These are phyloP conservation scores for Achlya flavicornis DNA, from an alignment of 2,888 invertebrate species.

Conservation along the genomic window DNA sequence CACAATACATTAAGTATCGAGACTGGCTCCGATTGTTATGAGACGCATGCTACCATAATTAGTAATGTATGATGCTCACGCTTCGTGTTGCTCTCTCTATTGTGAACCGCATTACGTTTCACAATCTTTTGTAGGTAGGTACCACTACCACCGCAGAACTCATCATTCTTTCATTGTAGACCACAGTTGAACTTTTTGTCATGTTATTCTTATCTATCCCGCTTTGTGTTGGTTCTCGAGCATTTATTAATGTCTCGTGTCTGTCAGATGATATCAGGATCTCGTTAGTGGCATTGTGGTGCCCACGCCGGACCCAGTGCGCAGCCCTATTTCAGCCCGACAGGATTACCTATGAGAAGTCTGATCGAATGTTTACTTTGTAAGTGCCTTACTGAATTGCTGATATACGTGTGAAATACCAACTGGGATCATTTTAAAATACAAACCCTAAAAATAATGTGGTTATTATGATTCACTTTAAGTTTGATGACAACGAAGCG, in stretches of 20 bases:
- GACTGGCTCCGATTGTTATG: constrained; percentile 42
- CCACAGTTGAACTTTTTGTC: constrained; percentile 61
- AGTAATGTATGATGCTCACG: constrained; percentile 72
- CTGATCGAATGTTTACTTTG: constrained; percentile 55
- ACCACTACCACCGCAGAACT: constrained; percentile 50
- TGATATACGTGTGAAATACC: constrained; percentile 46
- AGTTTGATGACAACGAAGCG: constrained; percentile 50
- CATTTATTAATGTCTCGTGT: constrained; percentile 71
- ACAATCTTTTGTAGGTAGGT: constrained; percentile 66
- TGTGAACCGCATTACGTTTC: constrained; percentile 73
- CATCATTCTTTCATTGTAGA: constrained; percentile 64
- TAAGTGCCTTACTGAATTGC: constrained; percentile 38
- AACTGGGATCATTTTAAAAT: not conserved
- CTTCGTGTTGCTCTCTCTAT: constrained; percentile 73
- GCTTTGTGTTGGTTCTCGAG: constrained; percentile 58
- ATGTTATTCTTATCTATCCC: constrained; percentile 57
- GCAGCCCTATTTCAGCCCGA: constrained; percentile 63
- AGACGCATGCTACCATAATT: constrained; percentile 62
- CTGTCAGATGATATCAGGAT: constrained; percentile 73
- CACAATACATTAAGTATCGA: constrained; percentile 26
- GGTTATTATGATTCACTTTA: constrained; percentile 1
- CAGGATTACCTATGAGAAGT: constrained; percentile 65
- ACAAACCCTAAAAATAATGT: constrained; percentile 23
- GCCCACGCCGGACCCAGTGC: constrained; percentile 61
- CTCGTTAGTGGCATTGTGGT: constrained; percentile 79